Evolutionary conservation across 1,140 invertebrate species (phyloP).

Genomic region (Yoshiicerus persimilis): DNA sequence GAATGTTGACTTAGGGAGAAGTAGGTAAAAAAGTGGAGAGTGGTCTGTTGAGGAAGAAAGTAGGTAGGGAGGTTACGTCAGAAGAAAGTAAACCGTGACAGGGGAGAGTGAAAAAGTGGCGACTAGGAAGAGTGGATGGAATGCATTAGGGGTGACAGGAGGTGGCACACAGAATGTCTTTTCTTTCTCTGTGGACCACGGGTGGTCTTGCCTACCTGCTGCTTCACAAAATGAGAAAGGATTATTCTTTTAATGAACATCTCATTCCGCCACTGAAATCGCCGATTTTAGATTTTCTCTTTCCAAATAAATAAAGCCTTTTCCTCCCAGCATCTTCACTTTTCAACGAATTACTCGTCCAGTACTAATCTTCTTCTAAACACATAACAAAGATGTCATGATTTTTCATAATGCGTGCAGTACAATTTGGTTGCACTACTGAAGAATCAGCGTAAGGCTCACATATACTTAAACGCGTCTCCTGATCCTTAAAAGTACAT

Average conservation of each 20-base stretch:
- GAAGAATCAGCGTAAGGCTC: too few relatives aligned
- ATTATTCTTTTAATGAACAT: conserved; percentile 16
- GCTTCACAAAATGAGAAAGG: conserved; percentile 9
- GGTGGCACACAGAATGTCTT: neutral
- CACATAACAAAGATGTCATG: neutral
- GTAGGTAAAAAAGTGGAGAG: neutral
- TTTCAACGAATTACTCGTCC: neutral
- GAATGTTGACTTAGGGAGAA: neutral
- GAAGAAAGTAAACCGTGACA: neutral
- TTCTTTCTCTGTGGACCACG: neutral
- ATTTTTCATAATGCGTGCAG: too few relatives aligned
- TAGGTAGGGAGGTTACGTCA: neutral
- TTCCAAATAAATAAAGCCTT: neutral
- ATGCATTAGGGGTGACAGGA: neutral
- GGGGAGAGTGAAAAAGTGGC: neutral
- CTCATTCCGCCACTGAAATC: neutral
- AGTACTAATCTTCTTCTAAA: neutral
- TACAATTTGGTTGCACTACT: too few relatives aligned
- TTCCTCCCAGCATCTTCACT: neutral
- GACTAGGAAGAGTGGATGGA: neutral
- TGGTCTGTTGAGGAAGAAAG: neutral
- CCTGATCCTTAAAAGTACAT: too few relatives aligned
- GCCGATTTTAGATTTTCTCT: neutral
- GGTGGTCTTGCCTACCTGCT: conserved; percentile 5
- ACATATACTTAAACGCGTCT: too few relatives aligned